Evolutionary conservation across 2,797 vertebrate species (phyloP).

Genomic region (Spheniscus humboldti): DNA sequence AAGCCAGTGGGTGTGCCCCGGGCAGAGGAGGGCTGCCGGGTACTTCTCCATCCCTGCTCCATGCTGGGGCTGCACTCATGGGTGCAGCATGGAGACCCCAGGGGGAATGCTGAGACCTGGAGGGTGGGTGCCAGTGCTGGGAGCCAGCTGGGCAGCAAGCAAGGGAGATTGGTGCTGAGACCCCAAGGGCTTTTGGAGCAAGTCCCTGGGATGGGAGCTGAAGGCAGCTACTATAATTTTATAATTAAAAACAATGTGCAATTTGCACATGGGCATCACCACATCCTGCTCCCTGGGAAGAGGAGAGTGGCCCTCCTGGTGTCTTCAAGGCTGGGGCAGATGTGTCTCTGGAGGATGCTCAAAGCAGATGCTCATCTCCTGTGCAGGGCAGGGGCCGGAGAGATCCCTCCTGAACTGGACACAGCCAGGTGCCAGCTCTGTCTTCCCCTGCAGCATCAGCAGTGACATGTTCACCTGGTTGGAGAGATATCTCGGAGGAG

Average conservation of each 20-base stretch:
- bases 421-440: neutral
- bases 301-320: neutral
- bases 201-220: neutral
- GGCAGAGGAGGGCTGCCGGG: neutral
- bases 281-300: neutral
- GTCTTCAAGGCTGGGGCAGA: neutral
- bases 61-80: neutral
- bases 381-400: neutral
- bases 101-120: neutral
- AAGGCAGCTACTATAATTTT: neutral
- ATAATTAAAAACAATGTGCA: neutral
- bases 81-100: neutral
- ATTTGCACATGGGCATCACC: neutral
- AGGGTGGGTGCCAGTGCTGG: neutral
- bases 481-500: neutral
- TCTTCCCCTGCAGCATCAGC: neutral
- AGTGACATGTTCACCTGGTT: accelerated
- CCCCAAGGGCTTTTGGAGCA: neutral
- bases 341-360: neutral
- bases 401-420: neutral
- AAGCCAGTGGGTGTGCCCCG: neutral
- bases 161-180: neutral
- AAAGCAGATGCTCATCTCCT: neutral
- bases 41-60: neutral
- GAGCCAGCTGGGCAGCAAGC: neutral